Evolutionary conservation across 2,113 vertebrate genomes (phyloP).

Genomic region (Rhinogobius similis): DNA sequence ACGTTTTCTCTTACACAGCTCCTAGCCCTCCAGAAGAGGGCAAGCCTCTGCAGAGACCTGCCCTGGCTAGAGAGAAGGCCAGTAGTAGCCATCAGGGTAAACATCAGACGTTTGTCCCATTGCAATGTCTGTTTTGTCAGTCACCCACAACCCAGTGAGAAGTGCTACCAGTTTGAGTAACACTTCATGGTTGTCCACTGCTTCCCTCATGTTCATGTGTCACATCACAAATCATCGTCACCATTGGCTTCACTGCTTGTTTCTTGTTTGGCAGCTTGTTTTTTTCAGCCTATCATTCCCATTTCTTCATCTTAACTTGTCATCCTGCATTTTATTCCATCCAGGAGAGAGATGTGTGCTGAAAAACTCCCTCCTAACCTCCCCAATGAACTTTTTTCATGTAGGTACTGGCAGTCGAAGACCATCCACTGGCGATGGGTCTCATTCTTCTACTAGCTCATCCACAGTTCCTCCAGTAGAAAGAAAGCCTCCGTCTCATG

Average conservation of each 20-base stretch:
- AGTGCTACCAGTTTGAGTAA: conserved; percentile 41
- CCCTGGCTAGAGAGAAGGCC: conserved; percentile 67
- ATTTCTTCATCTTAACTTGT: conserved; percentile 45
- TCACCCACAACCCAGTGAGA: conserved; percentile 45
- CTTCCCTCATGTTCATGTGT: conserved; percentile 63
- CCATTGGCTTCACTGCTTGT: conserved; percentile 53
- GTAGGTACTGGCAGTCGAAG: conserved; percentile 58
- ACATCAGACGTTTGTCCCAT: conserved; percentile 64
- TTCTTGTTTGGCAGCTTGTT: conserved; percentile 18
- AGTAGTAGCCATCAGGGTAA: conserved; percentile 75
- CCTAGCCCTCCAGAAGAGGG: conserved; percentile 72
- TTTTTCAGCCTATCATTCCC: conserved; percentile 48
- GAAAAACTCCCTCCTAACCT: conserved; percentile 29
- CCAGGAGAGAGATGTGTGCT: conserved; percentile 43
- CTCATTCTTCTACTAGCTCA: conserved; percentile 59
- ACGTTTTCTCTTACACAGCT: conserved; percentile 76
- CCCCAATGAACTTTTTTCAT: conserved; percentile 54
- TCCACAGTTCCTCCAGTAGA: conserved; percentile 42
- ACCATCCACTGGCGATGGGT: conserved; percentile 42
- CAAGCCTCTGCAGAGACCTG: conserved; percentile 71
- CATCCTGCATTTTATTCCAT: conserved; percentile 51
- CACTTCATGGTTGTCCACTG: conserved; percentile 66
- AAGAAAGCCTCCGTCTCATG: conserved; percentile 48
- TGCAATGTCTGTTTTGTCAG: conserved; percentile 65
- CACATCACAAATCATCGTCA: conserved; percentile 50